Conservation (phyloP, 1,140 invertebrate genomes). For the Lepidostoma basale region DNA sequence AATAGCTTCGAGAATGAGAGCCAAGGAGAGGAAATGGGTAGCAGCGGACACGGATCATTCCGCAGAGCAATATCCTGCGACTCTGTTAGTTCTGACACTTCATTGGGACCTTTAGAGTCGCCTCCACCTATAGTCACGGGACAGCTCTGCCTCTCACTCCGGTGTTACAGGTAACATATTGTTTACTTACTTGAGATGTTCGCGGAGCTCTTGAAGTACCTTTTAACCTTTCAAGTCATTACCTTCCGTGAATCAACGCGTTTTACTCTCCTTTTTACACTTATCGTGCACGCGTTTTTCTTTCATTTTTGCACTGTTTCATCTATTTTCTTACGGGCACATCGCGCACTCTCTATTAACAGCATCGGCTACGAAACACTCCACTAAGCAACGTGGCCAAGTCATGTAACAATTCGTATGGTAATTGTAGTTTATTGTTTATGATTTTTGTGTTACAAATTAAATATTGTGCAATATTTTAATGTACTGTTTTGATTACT, state of each 20-base stretch:
- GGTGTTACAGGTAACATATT: constrained; percentile 38
- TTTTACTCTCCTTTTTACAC: too few relatives aligned
- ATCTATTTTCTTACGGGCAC: too few relatives aligned
- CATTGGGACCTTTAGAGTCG: constrained; percentile 58
- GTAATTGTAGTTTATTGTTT: too few relatives aligned
- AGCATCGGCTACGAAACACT: too few relatives aligned
- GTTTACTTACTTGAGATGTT: too few relatives aligned
- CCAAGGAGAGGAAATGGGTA: constrained; percentile 27
- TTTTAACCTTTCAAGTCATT: too few relatives aligned
- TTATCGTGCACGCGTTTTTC: background rate
- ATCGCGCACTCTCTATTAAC: too few relatives aligned
- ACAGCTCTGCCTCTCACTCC: constrained; percentile 42
- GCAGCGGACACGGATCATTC: constrained; percentile 16
- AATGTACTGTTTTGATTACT: background rate
- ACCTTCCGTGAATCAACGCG: too few relatives aligned
- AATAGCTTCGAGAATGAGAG: constrained; percentile 38
- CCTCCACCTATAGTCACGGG: constrained; percentile 41
- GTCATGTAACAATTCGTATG: too few relatives aligned
- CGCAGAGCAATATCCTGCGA: constrained; percentile 77
- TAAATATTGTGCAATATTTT: background rate
- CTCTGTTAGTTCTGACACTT: constrained; percentile 82
- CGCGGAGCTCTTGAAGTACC: too few relatives aligned
- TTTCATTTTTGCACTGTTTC: background rate
- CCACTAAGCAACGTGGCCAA: too few relatives aligned
- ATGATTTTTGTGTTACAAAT: background rate